A percentile compares a stretch with the other conserved stretches of the same genome.
phyloP scores from a whole-genome alignment of 1,140 invertebrate species.

The Gyrodactylus salaris region DNA sequence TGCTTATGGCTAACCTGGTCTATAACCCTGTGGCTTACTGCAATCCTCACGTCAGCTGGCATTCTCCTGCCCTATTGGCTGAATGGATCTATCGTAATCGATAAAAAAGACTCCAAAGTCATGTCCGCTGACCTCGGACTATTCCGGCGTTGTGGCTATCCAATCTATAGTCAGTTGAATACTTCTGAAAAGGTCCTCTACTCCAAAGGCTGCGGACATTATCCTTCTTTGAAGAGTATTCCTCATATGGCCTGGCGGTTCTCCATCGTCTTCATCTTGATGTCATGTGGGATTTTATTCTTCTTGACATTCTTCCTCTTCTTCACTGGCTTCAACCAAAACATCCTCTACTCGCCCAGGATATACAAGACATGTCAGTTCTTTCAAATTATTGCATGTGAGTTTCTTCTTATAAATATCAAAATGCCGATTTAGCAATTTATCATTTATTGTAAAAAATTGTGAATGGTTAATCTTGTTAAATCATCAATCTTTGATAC shows the following conservation, averaged over 20 bases:
- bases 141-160: neutral
- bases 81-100: neutral
- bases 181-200: neutral
- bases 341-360: neutral
- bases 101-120: too few species aligned
- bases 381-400: neutral
- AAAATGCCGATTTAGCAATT: too few species aligned
- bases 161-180: neutral
- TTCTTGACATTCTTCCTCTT: neutral
- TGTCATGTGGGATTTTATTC: neutral
- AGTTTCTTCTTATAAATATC: too few species aligned
- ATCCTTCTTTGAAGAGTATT: neutral
- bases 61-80: neutral
- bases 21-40: neutral
- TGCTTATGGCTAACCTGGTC: neutral
- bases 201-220: neutral
- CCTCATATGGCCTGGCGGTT: neutral
- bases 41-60: neutral
- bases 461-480: too few species aligned
- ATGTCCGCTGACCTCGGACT: neutral
- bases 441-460: too few species aligned
- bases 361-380: neutral
- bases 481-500: too few species aligned
- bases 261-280: neutral
- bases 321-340: neutral